These are phyloP conservation scores for Dissostichus mawsoni DNA, from an alignment of 2,113 vertebrate genomes.

Conservation along the genomic window DNA sequence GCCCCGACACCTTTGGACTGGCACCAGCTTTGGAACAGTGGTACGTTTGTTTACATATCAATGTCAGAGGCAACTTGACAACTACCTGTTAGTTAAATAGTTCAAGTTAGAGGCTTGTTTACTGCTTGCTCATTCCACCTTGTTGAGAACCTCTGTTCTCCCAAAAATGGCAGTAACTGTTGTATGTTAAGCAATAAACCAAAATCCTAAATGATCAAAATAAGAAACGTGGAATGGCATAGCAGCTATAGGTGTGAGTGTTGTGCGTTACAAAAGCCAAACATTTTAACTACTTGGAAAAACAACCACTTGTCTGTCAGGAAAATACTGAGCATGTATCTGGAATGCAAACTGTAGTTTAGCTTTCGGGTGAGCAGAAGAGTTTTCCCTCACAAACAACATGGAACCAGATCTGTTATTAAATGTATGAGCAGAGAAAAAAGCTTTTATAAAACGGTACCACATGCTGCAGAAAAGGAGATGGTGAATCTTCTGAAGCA, in stretches of 20 bases:
- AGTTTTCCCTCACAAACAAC: background rate
- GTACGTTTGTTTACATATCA: slow-evolving; percentile 73
- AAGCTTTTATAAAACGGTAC: background rate
- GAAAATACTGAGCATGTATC: background rate
- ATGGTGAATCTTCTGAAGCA: background rate
- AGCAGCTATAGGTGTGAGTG: background rate
- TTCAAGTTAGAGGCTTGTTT: background rate
- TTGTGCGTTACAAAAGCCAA: background rate
- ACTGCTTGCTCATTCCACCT: background rate
- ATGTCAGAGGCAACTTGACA: background rate
- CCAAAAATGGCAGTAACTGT: background rate
- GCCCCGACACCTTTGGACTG: slow-evolving; percentile 95
- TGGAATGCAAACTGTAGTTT: background rate
- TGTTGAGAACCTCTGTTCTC: background rate
- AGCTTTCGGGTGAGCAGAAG: background rate
- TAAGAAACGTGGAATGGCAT: background rate
- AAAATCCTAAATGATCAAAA: background rate
- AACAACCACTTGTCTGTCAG: no score
- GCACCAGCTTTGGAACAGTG: slow-evolving; percentile 88
- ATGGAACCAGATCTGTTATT: no score
- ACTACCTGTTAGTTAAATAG: background rate
- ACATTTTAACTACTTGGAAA: background rate
- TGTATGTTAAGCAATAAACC: no score
- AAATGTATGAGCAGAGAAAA: background rate
- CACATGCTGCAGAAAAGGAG: background rate